Percentiles rank a stretch among this genome's conserved stretches.
phyloP scores from a whole-genome alignment of 2,888 invertebrate genomes.

The Tachystola acroxantha region DNA sequence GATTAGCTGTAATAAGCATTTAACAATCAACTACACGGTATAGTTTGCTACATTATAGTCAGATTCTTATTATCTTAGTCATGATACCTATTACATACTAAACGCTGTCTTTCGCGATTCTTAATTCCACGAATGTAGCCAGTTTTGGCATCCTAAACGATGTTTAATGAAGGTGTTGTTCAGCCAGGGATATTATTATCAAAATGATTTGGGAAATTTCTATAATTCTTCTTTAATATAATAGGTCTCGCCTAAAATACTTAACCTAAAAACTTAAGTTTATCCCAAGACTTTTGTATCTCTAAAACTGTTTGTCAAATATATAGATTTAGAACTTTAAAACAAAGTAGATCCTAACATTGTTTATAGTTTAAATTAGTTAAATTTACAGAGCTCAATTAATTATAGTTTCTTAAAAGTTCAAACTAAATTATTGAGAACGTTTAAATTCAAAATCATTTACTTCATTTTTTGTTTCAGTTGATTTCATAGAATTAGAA shows the following conservation, averaged over 20 bases:
- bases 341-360: too few relatives aligned
- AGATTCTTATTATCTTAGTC: constrained; percentile 6
- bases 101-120: neutral
- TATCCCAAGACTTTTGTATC: too few relatives aligned
- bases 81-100: constrained; percentile 1
- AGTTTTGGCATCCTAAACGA: constrained; percentile 13
- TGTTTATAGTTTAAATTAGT: too few relatives aligned
- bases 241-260: neutral
- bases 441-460: too few relatives aligned
- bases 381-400: too few relatives aligned
- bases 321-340: too few relatives aligned
- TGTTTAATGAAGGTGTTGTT: constrained; percentile 18
- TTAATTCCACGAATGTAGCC: constrained; percentile 9
- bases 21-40: constrained; percentile 34
- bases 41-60: constrained; percentile 4
- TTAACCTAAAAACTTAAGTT: too few relatives aligned
- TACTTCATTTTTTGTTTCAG: too few relatives aligned
- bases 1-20: constrained; percentile 62
- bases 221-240: constrained; percentile 1
- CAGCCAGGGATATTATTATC: constrained; percentile 7
- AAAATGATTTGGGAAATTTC: constrained; percentile 6
- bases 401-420: too few relatives aligned
- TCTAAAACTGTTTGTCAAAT: too few relatives aligned
- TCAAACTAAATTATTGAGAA: too few relatives aligned
- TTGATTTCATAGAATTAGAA: neutral